phyloP scores from a whole-genome alignment of 2,113 vertebrate species.

The Callopanchax toddi region DNA sequence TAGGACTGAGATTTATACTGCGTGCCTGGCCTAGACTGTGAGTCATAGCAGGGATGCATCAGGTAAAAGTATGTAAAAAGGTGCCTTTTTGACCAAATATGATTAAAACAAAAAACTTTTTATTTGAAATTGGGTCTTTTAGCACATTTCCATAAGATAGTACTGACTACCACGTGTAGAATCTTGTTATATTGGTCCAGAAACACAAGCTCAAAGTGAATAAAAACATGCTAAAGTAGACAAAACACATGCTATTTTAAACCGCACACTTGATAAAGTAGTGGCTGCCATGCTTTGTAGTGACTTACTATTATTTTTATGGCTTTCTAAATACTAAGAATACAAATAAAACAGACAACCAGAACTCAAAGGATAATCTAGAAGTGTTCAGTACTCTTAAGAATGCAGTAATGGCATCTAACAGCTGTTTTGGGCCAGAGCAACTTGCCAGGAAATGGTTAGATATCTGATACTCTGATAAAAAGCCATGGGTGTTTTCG shows the following conservation, averaged over 20 bases:
- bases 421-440: background rate
- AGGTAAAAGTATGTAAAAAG: slow-evolving; percentile 27
- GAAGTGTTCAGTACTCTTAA: too few relatives aligned
- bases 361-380: too few relatives aligned
- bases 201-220: too few relatives aligned
- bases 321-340: too few relatives aligned
- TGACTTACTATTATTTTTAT: too few relatives aligned
- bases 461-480: background rate
- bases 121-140: slow-evolving; percentile 12
- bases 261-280: too few relatives aligned
- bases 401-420: too few relatives aligned
- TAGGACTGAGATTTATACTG: slow-evolving; percentile 46
- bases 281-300: background rate
- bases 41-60: slow-evolving; percentile 52
- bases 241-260: too few relatives aligned
- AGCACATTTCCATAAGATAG: background rate
- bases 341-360: background rate
- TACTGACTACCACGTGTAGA: slow-evolving; percentile 50
- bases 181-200: slow-evolving; percentile 9
- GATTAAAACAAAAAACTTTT: background rate
- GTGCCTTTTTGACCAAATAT: background rate
- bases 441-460: background rate
- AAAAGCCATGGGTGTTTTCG: background rate
- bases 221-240: too few relatives aligned
- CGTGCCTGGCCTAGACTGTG: slow-evolving; percentile 59